Evolutionary conservation across 2,797 vertebrate genomes (phyloP), one percentile per base, ranked within the genome.

Genomic region (Enoplosus armatus): DNA sequence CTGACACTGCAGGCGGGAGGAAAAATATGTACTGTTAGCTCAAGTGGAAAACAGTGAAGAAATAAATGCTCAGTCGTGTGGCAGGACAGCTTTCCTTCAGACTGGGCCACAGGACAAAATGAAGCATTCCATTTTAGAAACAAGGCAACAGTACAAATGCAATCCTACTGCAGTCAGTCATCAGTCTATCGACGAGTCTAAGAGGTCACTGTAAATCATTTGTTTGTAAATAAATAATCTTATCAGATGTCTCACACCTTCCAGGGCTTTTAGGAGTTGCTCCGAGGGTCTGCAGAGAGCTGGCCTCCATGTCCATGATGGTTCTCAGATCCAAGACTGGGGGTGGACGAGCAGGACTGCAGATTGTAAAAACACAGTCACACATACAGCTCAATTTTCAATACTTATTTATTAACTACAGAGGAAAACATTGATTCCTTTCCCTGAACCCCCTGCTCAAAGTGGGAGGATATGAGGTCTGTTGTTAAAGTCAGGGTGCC

Each of bases 221-320:
- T 29, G 5, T 53, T 58, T 60, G 8, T 43, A 26, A 61, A 62
- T 11, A 41, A 50, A 39, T 26, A 41, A n/a, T n/a, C n/a, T n/a
- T 10, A 37, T 27, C 1, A 41, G 43, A 50, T 2, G 0, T 56
- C 3, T 54, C 72, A 56, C 83, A 96, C 95, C 79, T 90, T 82
- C 85, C 92, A 66, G 93, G 93, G 82, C 92, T 95, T 95, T 97
- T 99, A 89, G 96, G 96, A 85, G 94, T 94, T 39, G 96, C 94
- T 93, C 96, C 94, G 76, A 92, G 93, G 82, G 95, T 96, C 86
- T 95, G 96, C 89, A 93, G 90, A 62, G 91, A 92, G 75, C 85
- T 97, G 92, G 97, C 97, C 95, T 99, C 98, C 93, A 96, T 96
- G 92, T 99, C 96, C 98, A 99, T 99, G 89, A 99, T 98, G 71